These are phyloP conservation scores for Aplochiton taeniatus DNA, from an alignment of 2,797 vertebrate species.

Conservation along the genomic window DNA sequence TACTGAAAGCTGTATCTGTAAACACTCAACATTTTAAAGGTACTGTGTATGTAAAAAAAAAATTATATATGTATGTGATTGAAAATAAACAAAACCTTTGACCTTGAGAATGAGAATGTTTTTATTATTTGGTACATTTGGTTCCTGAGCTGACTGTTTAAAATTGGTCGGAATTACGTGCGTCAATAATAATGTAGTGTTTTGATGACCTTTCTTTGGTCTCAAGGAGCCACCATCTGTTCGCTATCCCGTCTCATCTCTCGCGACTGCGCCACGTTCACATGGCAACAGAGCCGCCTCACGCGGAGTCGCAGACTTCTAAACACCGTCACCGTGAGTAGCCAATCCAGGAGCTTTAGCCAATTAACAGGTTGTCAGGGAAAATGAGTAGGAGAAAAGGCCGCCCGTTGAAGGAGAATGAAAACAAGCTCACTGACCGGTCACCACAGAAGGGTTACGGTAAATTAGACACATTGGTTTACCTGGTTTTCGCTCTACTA, in stretches of 20 bases:
- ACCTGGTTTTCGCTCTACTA: not conserved
- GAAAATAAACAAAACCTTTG: conserved; percentile 85
- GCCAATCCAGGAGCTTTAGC: not conserved
- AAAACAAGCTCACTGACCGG: not conserved
- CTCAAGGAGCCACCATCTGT: not conserved
- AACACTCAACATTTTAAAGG: conserved; percentile 81
- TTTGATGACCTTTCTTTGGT: not conserved
- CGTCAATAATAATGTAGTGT: not conserved
- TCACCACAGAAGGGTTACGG: not conserved
- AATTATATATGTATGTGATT: conserved; percentile 82
- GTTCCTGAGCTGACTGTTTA: not conserved
- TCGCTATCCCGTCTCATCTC: not conserved
- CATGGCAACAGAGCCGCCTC: conserved; percentile 9
- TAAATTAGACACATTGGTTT: not conserved
- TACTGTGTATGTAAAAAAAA: conserved; percentile 81
- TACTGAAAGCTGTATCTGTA: conserved; percentile 76
- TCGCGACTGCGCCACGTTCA: not conserved
- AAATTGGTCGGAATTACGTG: not conserved
- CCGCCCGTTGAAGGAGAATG: conserved; percentile 14
- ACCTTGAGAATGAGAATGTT: conserved; percentile 65
- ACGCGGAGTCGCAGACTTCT: not conserved
- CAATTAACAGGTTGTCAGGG: conserved; percentile 5
- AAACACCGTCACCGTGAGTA: not conserved
- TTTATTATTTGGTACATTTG: conserved; percentile 26
- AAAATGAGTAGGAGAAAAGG: not conserved